Evolutionary conservation across 2,113 vertebrate genomes (phyloP).

Genomic region (Porphyrio hochstetteri): DNA sequence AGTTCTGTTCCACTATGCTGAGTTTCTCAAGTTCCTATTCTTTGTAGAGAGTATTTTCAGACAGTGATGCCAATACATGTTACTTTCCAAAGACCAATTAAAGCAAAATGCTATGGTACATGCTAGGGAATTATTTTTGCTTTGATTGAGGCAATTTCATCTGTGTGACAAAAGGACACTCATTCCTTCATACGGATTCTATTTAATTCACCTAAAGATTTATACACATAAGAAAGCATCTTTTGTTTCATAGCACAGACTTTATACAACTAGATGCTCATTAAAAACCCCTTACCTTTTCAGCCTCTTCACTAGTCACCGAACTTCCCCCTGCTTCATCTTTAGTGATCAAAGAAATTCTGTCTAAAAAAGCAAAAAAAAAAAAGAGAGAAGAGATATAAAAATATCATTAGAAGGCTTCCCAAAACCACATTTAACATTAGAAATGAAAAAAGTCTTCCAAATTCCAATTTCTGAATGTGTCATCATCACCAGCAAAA

Average conservation of each 20-base stretch:
- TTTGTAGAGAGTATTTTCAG: background rate
- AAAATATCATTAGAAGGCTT: slow-evolving; percentile 34
- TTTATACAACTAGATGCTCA: background rate
- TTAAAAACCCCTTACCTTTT: slow-evolving; percentile 77
- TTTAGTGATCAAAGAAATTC: slow-evolving; percentile 87
- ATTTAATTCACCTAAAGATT: background rate
- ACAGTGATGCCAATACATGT: background rate
- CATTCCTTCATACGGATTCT: background rate
- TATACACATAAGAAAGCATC: background rate
- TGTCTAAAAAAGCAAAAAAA: slow-evolving; percentile 75
- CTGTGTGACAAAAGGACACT: background rate
- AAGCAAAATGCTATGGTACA: background rate
- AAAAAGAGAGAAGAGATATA: background rate
- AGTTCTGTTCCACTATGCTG: background rate
- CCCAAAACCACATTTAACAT: background rate
- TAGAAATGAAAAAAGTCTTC: slow-evolving; percentile 6
- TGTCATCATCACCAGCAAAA: slow-evolving; percentile 16
- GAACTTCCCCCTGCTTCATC: slow-evolving; percentile 85
- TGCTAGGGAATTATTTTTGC: background rate
- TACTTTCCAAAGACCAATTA: background rate
- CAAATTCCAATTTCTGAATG: slow-evolving; percentile 11
- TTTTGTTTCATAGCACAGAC: background rate
- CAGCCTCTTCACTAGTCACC: slow-evolving; percentile 84
- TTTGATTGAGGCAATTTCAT: background rate
- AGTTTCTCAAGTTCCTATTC: background rate